Evolutionary conservation across 2,888 invertebrate genomes (phyloP).

Genomic region (Pterostichus madidus): DNA sequence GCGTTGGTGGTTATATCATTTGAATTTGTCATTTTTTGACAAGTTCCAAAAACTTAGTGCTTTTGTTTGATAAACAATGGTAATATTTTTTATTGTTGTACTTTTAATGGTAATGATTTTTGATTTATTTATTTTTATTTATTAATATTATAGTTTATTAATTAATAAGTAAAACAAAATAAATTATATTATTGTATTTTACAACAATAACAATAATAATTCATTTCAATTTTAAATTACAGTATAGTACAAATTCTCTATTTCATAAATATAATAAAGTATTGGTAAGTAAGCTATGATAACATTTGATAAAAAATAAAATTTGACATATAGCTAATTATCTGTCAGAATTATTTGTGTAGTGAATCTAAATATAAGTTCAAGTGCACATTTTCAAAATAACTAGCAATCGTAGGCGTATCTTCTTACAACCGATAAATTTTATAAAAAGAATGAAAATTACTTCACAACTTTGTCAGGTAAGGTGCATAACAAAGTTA

Average conservation of each 20-base stretch:
- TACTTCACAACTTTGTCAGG: background rate
- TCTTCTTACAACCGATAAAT: no score
- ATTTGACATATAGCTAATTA: background rate
- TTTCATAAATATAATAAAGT: background rate
- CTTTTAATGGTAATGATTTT: background rate
- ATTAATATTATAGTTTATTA: background rate
- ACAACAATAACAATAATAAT: background rate
- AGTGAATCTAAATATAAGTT: no score
- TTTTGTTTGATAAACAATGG: background rate
- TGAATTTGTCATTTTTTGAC: background rate
- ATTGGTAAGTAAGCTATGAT: background rate
- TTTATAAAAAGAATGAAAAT: no score
- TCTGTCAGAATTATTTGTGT: no score
- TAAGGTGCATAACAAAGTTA: background rate
- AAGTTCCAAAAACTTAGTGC: background rate
- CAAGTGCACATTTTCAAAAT: no score
- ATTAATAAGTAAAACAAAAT: no score
- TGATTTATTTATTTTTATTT: conserved; percentile 1
- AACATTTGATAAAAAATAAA: background rate
- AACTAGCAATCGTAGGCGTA: no score
- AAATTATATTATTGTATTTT: background rate
- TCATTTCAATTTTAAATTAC: no score
- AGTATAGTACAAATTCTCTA: background rate
- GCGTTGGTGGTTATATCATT: background rate
- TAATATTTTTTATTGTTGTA: conserved; percentile 26